phyloP scores from a whole-genome alignment of 2,888 invertebrate species.

The Conomelus anceps region DNA sequence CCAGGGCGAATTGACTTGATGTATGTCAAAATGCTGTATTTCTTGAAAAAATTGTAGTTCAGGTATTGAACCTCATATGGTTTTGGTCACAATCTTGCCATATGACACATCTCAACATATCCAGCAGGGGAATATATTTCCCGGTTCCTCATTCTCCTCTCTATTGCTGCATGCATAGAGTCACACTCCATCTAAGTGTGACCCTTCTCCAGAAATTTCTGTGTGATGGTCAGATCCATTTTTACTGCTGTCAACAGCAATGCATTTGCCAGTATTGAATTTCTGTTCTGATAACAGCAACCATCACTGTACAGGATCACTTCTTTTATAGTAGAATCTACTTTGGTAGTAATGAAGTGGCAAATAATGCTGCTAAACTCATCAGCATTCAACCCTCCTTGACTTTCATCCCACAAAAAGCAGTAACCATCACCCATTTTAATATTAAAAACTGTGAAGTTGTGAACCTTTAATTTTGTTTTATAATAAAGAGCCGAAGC shows the following conservation, averaged over 20 bases:
- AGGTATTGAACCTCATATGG: neutral
- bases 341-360: conserved; percentile 18
- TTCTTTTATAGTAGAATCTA: neutral
- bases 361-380: conserved; percentile 18
- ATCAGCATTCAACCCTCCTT: neutral
- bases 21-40: neutral
- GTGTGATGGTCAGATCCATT: neutral
- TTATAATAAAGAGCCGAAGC: conserved; percentile 15
- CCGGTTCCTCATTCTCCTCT: neutral
- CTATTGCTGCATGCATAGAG: conserved; percentile 7
- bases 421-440: neutral
- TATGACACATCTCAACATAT: neutral
- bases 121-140: neutral
- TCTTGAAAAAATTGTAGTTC: too few relatives aligned
- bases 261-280: neutral
- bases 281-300: conserved; percentile 10
- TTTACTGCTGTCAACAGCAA: neutral
- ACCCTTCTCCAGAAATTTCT: conserved; percentile 1
- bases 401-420: conserved; percentile 8
- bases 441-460: conserved; percentile 13
- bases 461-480: conserved; percentile 19
- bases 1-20: too few relatives aligned
- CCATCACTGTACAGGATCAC: conserved; percentile 7
- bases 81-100: too few relatives aligned
- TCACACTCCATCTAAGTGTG: too few relatives aligned